A percentile compares a stretch with the other conserved stretches of the same genome.
Conservation (phyloP, 1,140 invertebrate genomes). For the Latrodectus geometricus region DNA sequence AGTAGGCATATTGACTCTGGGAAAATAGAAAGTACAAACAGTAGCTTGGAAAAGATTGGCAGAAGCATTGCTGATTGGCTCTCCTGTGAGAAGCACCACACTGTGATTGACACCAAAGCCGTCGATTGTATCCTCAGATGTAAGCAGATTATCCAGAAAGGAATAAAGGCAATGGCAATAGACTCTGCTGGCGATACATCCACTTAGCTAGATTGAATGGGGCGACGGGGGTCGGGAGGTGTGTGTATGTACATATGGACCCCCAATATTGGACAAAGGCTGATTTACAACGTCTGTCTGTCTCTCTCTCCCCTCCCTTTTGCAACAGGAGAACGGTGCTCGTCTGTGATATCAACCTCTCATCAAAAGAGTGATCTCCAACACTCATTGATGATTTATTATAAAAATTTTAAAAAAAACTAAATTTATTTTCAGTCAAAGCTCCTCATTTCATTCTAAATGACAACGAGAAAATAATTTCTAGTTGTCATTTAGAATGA, state of each 20-base stretch:
- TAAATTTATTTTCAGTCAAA: no score
- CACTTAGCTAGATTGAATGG: conserved; percentile 53
- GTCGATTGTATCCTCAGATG: conserved; percentile 17
- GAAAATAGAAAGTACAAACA: no score
- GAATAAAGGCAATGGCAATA: conserved; percentile 34
- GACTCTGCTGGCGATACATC: conserved; percentile 29
- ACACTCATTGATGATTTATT: no score
- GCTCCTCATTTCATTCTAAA: no score
- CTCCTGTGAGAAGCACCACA: neutral
- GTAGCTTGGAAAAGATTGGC: no score
- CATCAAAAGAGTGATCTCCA: no score
- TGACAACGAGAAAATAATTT: no score
- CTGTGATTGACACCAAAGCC: conserved; percentile 35
- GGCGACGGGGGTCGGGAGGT: neutral
- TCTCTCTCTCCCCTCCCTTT: neutral
- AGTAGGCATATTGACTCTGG: no score
- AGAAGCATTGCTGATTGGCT: no score
- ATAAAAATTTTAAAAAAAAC: no score
- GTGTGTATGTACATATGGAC: neutral
- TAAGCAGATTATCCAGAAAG: conserved; percentile 44
- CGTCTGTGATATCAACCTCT: no score
- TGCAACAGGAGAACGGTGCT: neutral
- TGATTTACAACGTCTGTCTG: conserved; percentile 36
- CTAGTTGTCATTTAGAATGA: no score
- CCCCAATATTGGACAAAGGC: conserved; percentile 13